Evolutionary conservation across 2,888 invertebrate genomes (phyloP), one percentile per base, ranked within the genome.

Genomic region (Lottia scabra): DNA sequence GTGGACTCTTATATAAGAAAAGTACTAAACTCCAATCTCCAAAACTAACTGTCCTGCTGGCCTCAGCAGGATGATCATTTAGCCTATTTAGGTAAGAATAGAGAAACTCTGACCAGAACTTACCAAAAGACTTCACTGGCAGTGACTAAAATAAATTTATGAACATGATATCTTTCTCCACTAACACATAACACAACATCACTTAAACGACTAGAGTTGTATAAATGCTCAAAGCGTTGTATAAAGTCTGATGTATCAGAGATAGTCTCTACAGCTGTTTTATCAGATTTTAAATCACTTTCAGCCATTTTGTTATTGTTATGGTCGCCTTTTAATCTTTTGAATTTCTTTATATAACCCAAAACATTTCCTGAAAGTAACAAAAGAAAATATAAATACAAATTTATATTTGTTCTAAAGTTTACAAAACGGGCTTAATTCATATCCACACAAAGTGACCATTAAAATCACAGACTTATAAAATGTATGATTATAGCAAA

Each of bases 51-150:
- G 19, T n/a, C 5, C 63, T 63, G 19, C 19, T 27, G 23, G n/a
- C n/a, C n/a, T n/a, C n/a, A n/a, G n/a, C n/a, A n/a, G n/a, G n/a
- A n/a, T n/a, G n/a, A n/a, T n/a, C n/a, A n/a, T n/a, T n/a, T n/a
- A n/a, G n/a, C n/a, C n/a, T n/a, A n/a, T n/a, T n/a, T n/a, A n/a
- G n/a, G n/a, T n/a, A n/a, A n/a, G n/a, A n/a, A n/a, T n/a, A 23
- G 10, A 15, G 13, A 63, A 45, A 48, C 12, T 3, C 27, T 8
- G 13, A 65, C n/a, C 26, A 46, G 63, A 43, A 80, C 86, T 83
- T 75, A 86, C 86, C 83, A 83, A 78, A 86, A 86, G 2, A 86
- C 86, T 70, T 84, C 83, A 78, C 86, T 86, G 62, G 83, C 82
- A 26, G 83, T 80, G 26, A 83, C 81, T 69, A 86, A 77, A 38